Conservation (phyloP, 2,113 vertebrate species). For the Python bivittatus region DNA sequence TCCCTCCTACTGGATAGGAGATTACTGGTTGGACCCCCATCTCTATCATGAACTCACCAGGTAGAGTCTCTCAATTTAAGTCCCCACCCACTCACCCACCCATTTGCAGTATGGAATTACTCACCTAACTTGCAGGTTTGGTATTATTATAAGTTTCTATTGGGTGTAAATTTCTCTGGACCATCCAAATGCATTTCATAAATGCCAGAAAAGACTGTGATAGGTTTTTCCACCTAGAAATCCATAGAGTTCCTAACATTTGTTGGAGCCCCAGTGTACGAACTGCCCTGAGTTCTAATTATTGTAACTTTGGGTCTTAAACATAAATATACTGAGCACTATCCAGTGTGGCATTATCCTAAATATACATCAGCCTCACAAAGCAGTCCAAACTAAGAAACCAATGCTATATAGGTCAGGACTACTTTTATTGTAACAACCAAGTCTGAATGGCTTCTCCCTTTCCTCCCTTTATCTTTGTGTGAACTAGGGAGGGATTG, state of each 20-base stretch:
- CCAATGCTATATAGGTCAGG: background rate
- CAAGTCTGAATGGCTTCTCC: background rate
- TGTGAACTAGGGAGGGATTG: background rate
- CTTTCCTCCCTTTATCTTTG: background rate
- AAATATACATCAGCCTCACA: background rate
- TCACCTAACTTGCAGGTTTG: background rate
- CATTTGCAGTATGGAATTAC: background rate
- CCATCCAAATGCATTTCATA: background rate
- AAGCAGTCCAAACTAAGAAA: background rate
- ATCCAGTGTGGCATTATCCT: background rate
- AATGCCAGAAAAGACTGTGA: background rate
- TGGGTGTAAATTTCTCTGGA: background rate
- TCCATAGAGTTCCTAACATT: background rate
- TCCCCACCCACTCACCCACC: background rate
- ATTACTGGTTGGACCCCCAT: background rate
- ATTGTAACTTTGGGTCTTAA: background rate
- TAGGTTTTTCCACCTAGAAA: background rate
- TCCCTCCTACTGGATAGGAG: background rate
- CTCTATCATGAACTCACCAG: background rate
- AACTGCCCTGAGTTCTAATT: background rate
- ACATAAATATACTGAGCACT: background rate
- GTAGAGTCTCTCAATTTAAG: background rate
- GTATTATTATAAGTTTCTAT: background rate
- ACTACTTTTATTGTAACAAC: background rate
- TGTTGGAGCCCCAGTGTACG: background rate